phyloP scores from a whole-genome alignment of 1,140 invertebrate species.

The Andrena cerasifolii region DNA sequence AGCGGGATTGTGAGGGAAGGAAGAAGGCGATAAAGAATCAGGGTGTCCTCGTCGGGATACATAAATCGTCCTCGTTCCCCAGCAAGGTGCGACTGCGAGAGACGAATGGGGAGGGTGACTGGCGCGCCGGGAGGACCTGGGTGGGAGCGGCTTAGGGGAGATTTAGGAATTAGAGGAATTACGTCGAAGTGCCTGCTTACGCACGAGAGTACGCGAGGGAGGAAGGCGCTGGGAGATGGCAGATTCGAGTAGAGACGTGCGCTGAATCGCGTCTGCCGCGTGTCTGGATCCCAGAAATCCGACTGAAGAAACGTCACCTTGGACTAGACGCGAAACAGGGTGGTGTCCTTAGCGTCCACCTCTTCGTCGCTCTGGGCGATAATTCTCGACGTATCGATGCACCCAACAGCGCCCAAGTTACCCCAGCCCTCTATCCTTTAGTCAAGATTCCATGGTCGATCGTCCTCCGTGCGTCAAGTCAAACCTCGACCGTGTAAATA shows the following conservation, averaged over 20 bases:
- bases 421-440: constrained; percentile 11
- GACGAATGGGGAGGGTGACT: constrained; percentile 34
- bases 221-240: neutral
- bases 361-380: neutral
- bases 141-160: constrained; percentile 51
- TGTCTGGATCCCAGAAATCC: neutral
- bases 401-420: constrained; percentile 8
- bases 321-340: neutral
- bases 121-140: neutral
- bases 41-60: constrained; percentile 56
- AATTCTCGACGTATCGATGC: neutral
- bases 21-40: constrained; percentile 42
- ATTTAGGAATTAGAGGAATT: constrained; percentile 69
- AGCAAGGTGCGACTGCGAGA: constrained; percentile 57
- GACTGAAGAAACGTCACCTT: neutral
- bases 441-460: constrained; percentile 42
- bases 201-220: constrained; percentile 54
- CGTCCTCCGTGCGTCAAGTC: constrained; percentile 9
- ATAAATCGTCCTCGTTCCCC: constrained; percentile 61
- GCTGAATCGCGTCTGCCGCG: neutral
- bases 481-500: constrained; percentile 54
- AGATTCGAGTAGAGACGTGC: constrained; percentile 12
- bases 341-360: neutral
- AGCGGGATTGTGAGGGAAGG: constrained; percentile 28
- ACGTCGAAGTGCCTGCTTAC: constrained; percentile 66